Evolutionary conservation across 1,140 invertebrate species (phyloP).

Genomic region (Drosophila varians): DNA sequence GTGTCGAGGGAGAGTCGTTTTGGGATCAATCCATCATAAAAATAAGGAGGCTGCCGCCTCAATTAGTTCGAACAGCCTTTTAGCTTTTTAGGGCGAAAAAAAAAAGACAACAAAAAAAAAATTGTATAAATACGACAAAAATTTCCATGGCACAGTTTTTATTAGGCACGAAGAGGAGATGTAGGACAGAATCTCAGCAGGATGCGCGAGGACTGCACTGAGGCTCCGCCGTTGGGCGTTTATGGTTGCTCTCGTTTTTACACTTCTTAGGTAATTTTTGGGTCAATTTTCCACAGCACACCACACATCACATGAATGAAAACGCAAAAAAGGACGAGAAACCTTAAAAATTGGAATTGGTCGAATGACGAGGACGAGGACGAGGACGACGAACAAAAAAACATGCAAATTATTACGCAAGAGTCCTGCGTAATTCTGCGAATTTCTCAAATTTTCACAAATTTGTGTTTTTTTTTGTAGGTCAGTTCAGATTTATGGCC

Average conservation of each 20-base stretch:
- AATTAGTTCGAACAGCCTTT: slow-evolving; percentile 67
- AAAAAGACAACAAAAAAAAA: background rate
- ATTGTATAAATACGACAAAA: slow-evolving; percentile 50
- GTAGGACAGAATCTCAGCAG: slow-evolving; percentile 54
- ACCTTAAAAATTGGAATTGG: too few relatives aligned
- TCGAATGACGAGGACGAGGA: too few relatives aligned
- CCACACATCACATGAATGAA: slow-evolving; percentile 53
- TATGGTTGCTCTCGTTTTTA: slow-evolving; percentile 67
- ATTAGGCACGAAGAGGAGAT: slow-evolving; percentile 45
- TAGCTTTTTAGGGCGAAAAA: slow-evolving; percentile 46
- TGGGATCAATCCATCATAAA: slow-evolving; percentile 59
- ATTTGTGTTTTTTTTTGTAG: slow-evolving; percentile 41
- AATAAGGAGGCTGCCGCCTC: slow-evolving; percentile 62
- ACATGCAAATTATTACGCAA: slow-evolving; percentile 80
- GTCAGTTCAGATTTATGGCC: slow-evolving; percentile 57
- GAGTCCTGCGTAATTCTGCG: slow-evolving; percentile 57
- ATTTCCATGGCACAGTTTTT: slow-evolving; percentile 50
- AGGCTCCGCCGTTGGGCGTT: slow-evolving; percentile 2
- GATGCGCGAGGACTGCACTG: slow-evolving; percentile 11
- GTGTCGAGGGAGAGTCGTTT: slow-evolving; percentile 9
- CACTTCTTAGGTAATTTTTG: slow-evolving; percentile 76
- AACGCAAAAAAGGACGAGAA: slow-evolving; percentile 17
- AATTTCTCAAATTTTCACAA: slow-evolving; percentile 14
- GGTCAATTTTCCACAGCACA: slow-evolving; percentile 58
- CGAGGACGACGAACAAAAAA: slow-evolving; percentile 34